Evolutionary conservation across 2,888 invertebrate species (phyloP).

Genomic region (Archaeoteleia sp.): DNA sequence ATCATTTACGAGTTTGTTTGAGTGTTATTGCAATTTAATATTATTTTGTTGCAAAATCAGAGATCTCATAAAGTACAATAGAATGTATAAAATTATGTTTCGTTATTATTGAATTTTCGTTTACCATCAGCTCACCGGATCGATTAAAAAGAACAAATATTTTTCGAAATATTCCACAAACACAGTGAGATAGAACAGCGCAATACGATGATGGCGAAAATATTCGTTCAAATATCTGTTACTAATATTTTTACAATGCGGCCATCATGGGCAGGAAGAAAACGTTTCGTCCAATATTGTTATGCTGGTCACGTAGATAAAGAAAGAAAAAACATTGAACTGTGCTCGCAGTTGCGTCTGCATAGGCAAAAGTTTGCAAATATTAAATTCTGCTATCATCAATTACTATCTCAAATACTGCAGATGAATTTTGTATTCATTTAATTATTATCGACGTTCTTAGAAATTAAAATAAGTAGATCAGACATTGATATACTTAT

Average conservation of each 20-base stretch:
- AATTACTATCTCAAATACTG: constrained; percentile 3
- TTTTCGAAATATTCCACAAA: too few species aligned
- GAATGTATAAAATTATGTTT: too few species aligned
- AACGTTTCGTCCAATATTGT: constrained; percentile 5
- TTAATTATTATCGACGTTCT: constrained; percentile 4
- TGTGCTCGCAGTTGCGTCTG: not conserved
- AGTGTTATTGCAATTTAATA: too few species aligned
- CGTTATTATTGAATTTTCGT: too few species aligned
- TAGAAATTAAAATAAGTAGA: too few species aligned
- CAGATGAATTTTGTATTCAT: constrained; percentile 7
- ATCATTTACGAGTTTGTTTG: too few species aligned
- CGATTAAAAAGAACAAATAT: not conserved
- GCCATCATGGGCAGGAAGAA: not conserved
- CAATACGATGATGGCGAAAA: not conserved
- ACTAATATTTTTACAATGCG: constrained; percentile 16
- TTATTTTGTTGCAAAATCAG: too few species aligned
- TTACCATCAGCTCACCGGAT: too few species aligned
- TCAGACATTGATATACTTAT: too few species aligned
- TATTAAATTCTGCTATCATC: constrained; percentile 14
- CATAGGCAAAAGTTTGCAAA: constrained; percentile 1
- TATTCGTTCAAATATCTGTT: constrained; percentile 10
- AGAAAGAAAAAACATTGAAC: constrained; percentile 1
- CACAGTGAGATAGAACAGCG: too few species aligned
- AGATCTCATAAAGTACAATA: too few species aligned
- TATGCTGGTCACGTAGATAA: constrained; percentile 9